These are phyloP conservation scores for Turdus rufiventris DNA, from an alignment of 2,113 vertebrate species.

Conservation along the genomic window DNA sequence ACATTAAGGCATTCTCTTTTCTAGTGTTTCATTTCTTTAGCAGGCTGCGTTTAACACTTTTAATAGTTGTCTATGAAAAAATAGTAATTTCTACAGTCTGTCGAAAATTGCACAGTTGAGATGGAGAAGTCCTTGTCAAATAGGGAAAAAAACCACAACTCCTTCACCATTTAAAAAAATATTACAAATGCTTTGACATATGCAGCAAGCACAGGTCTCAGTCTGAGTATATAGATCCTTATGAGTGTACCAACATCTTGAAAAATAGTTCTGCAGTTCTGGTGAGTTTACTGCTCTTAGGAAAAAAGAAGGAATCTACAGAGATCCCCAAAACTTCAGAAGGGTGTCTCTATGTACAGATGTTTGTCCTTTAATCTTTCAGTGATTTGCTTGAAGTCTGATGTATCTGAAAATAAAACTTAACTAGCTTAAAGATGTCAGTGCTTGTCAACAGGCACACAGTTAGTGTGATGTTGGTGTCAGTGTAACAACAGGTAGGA, in stretches of 20 bases:
- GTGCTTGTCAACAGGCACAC: not conserved
- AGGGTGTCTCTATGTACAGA: rapidly evolving
- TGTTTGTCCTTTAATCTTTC: not conserved
- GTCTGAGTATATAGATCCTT: not conserved
- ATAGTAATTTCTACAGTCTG: not conserved
- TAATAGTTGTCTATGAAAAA: not conserved
- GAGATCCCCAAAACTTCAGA: not conserved
- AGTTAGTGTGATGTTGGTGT: not conserved
- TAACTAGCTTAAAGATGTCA: not conserved
- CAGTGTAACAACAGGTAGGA: not conserved
- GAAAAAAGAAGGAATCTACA: not conserved
- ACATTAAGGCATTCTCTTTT: not conserved
- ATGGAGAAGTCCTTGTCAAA: not conserved
- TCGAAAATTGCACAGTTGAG: not conserved
- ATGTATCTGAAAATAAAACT: not conserved
- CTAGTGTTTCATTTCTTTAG: not conserved
- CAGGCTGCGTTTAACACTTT: not conserved
- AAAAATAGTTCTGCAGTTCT: not conserved
- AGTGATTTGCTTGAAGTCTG: not conserved
- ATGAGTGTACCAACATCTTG: not conserved
- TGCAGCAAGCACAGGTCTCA: not conserved
- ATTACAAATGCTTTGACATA: not conserved
- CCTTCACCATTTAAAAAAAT: not conserved
- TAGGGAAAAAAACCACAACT: not conserved
- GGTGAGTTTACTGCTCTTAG: not conserved